Conservation (phyloP, 2,888 invertebrate species). For the Icerya purchasi region DNA sequence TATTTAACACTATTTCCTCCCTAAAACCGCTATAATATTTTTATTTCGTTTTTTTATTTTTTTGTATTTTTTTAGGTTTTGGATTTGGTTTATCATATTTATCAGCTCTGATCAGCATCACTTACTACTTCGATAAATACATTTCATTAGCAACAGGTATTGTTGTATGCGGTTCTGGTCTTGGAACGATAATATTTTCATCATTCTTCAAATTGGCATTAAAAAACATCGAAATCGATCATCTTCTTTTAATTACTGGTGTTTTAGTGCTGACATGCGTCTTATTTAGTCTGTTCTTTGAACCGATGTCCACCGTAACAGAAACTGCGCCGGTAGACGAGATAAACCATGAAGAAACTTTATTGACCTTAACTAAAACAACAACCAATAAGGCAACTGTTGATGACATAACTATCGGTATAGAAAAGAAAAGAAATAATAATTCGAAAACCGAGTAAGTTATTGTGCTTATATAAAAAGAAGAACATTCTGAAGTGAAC, state of each 20-base stretch:
- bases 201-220: conserved; percentile 44
- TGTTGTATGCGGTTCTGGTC: conserved; percentile 87
- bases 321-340: too few species aligned
- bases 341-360: too few species aligned
- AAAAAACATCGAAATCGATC: conserved; percentile 64
- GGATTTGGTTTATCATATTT: conserved; percentile 94
- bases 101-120: conserved; percentile 93
- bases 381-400: too few species aligned
- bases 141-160: conserved; percentile 89
- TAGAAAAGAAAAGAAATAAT: too few species aligned
- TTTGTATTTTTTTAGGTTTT: conserved; percentile 35
- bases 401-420: too few species aligned
- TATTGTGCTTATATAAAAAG: too few species aligned
- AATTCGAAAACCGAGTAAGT: too few species aligned
- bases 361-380: too few species aligned
- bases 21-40: too few species aligned
- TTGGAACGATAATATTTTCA: conserved; percentile 84
- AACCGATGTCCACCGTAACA: conserved; percentile 56
- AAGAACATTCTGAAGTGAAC: too few species aligned
- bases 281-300: conserved; percentile 73
- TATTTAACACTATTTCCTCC: too few species aligned
- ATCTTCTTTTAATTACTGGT: conserved; percentile 64
- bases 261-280: conserved; percentile 70
- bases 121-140: conserved; percentile 86
- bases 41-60: neutral